Conservation (phyloP, 1,140 invertebrate species). For the Ceratina australensis region DNA sequence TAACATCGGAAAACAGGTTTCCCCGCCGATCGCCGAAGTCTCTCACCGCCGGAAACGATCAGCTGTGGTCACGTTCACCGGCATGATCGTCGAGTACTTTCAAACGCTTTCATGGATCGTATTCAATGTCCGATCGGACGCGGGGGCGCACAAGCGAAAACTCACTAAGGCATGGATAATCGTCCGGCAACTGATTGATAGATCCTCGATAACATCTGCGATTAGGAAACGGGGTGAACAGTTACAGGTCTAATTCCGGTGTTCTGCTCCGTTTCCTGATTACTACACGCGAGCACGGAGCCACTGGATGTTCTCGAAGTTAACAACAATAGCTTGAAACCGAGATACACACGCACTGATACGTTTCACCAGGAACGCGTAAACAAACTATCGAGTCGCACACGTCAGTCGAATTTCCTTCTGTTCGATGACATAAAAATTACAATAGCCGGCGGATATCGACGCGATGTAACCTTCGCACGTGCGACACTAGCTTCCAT, state of each 20-base stretch:
- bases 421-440: not conserved
- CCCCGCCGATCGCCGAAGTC: slow-evolving; percentile 7
- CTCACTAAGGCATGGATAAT: not conserved
- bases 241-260: slow-evolving; percentile 32
- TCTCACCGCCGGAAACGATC: slow-evolving; percentile 41
- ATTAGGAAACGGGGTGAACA: slow-evolving; percentile 6
- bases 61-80: slow-evolving; percentile 13
- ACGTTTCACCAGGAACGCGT: not conserved
- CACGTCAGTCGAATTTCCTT: not conserved
- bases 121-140: not conserved
- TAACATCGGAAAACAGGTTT: slow-evolving; percentile 36
- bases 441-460: slow-evolving; percentile 1
- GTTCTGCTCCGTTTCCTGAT: slow-evolving; percentile 44
- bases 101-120: slow-evolving; percentile 5
- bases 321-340: slow-evolving; percentile 25
- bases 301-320: slow-evolving; percentile 22
- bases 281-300: slow-evolving; percentile 19
- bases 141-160: not conserved
- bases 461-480: slow-evolving; percentile 1
- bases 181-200: not conserved
- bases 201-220: slow-evolving; percentile 6
- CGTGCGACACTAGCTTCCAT: not conserved
- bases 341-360: not conserved
- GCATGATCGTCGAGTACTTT: slow-evolving; percentile 1
- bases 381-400: not conserved